Percentiles rank a stretch among this genome's conserved stretches.
Evolutionary conservation across 64 coral and sea anemone species (phyloP).

Genomic region (Stichodactyla mertensii): DNA sequence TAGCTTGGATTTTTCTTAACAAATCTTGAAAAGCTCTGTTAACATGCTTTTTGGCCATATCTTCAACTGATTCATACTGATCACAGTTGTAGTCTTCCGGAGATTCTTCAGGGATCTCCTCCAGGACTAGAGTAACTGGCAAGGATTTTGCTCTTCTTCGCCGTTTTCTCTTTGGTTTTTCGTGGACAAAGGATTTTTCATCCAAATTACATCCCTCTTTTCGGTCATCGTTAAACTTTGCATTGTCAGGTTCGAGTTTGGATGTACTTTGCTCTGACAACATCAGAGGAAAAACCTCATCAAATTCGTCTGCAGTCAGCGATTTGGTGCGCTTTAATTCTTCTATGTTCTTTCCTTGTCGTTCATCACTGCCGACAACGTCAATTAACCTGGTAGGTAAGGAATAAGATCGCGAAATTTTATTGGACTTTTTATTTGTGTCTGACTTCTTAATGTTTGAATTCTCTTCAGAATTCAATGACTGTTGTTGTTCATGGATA

Average conservation of each 20-base stretch:
- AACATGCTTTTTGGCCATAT: not conserved
- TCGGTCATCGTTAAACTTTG: not conserved
- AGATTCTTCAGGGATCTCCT: constrained; percentile 8
- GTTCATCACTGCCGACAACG: not conserved
- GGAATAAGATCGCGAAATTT: not conserved
- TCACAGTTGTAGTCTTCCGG: not conserved
- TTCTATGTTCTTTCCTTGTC: not conserved
- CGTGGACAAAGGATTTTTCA: not conserved
- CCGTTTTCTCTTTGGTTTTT: not conserved
- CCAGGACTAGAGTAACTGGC: not conserved
- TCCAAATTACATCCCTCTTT: not conserved
- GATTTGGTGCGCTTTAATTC: not conserved
- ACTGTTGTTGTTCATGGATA: not conserved
- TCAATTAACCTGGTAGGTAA: not conserved
- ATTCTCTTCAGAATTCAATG: not conserved
- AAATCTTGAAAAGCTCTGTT: constrained; percentile 6
- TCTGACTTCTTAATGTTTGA: not conserved
- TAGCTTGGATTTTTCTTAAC: not conserved
- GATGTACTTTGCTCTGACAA: not conserved
- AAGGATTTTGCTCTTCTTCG: not conserved
- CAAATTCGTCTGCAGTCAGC: not conserved
- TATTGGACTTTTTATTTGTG: not conserved
- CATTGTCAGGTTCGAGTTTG: not conserved
- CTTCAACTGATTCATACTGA: not conserved
- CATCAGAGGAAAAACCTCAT: not conserved